phyloP scores from a whole-genome alignment of 2,797 vertebrate species.

The Setipinna tenuifilis region DNA sequence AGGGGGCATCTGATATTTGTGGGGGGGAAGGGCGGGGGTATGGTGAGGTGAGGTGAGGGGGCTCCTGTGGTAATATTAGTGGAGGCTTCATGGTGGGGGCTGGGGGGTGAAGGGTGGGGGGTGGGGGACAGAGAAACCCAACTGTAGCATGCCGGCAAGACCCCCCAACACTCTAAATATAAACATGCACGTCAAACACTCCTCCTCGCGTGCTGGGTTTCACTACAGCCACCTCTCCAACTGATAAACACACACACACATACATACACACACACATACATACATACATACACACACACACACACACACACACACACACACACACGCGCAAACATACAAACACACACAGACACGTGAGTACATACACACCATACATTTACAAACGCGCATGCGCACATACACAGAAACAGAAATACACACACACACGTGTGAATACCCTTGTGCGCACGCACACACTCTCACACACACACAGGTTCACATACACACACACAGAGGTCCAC shows the following conservation, averaged over 20 bases:
- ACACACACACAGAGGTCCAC: too few species aligned
- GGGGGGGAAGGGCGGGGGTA: not conserved
- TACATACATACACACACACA: constrained; percentile 17
- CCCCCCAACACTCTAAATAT: not conserved
- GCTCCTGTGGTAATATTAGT: not conserved
- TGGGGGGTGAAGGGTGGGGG: not conserved
- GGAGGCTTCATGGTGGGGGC: not conserved
- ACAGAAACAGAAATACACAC: not conserved
- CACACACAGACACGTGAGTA: constrained; percentile 28
- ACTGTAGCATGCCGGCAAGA: not conserved
- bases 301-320: not conserved
- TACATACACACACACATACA: not conserved
- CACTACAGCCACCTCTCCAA: constrained; percentile 52
- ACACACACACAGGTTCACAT: too few species aligned
- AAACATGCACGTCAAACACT: constrained; percentile 20
- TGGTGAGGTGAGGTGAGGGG: not conserved
- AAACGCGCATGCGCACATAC: not conserved
- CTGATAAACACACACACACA: constrained; percentile 18
- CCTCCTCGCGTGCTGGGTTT: constrained; percentile 13
- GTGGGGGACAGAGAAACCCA: too few species aligned
- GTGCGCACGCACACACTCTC: not conserved
- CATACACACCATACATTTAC: not conserved
- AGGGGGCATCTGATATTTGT: not conserved
- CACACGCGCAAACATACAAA: constrained; percentile 30
- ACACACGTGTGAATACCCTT: not conserved